Base-by-base conservation (phyloP, 2,797 vertebrate genomes). In the Propithecus deckenii region DNA sequence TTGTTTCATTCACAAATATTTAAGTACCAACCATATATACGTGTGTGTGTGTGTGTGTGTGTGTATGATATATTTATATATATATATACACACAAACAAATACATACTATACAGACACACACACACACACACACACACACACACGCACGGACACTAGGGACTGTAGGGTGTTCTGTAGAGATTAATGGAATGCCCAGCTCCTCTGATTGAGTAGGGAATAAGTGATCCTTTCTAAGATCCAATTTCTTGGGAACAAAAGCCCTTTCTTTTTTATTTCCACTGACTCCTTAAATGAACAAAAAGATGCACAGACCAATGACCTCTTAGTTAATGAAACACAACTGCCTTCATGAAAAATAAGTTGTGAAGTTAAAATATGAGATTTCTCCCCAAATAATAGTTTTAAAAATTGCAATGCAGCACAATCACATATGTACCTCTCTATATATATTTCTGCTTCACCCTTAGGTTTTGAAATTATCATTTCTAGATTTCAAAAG, bases 401-500 rank as follows among this genome's bases (percentile, higher is more conserved):
- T 71, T 32, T 63, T 63, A 63, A 86, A 38, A 7, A 76, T 79
- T 79, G 57, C 28, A n/a, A 35, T n/a, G 4, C 2, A 78, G n/a
- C 15, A 94, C 25, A 85, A 72, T 55, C 5, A 52, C 13, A 55
- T 4, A 9, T 4, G 12, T 30, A 18, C 5, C 1, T 86, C 23
- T 85, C 5, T 78, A 2, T 67, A 1, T 63, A 55, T 71, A 30
- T 18, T n/a, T 32, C 46, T 48, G 18, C 41, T 71, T 55, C 17
- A 38, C 13, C 17, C 20, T 95, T 46, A 74, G 14, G 63, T 88
- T 79, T 80, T 85, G 4, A 55, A 88, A 79, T 83, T 9, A 63
- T 86, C 38, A 88, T 91, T 89, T 63, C 81, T 32, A 92, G 35
- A 76, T 92, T 74, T 94, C 48, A 86, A 38, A 50, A 81, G 12